Conservation (phyloP, 1,140 invertebrate species). For the Orchesella cincta region DNA sequence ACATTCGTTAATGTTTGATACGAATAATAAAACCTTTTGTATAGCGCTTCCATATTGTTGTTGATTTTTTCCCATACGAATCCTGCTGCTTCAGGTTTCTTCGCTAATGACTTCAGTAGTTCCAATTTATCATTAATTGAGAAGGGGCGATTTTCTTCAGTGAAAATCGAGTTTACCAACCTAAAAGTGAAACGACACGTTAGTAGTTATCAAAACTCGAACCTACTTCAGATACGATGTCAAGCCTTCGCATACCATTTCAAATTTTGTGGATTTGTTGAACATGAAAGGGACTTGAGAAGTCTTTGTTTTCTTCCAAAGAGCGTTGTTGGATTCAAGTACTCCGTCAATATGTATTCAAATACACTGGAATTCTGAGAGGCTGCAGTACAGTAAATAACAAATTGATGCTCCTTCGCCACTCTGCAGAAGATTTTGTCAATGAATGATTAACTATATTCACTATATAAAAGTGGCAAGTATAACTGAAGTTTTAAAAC, state of each 20-base stretch:
- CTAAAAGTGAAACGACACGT: conserved; percentile 8
- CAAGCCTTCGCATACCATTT: background rate
- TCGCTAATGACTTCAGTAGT: background rate
- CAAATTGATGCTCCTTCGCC: background rate
- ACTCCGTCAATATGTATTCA: background rate
- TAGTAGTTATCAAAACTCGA: background rate
- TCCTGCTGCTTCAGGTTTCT: background rate
- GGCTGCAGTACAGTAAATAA: background rate
- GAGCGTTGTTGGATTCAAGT: background rate
- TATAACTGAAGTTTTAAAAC: too few relatives aligned
- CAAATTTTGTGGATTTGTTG: background rate
- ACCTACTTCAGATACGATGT: background rate
- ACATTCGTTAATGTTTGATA: too few relatives aligned
- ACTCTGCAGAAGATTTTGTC: conserved; percentile 12
- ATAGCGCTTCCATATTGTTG: too few relatives aligned
- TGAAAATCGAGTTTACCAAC: background rate
- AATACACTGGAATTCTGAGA: background rate
- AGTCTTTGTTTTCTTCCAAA: background rate
- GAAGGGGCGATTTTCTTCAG: background rate
- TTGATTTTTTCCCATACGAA: too few relatives aligned
- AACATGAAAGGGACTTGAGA: background rate
- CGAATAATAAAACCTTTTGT: too few relatives aligned
- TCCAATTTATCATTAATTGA: background rate
- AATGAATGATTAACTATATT: too few relatives aligned
- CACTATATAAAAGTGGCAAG: too few relatives aligned